Base-by-base conservation (phyloP, 2,888 invertebrate genomes). In the Cybosia mesomella region DNA sequence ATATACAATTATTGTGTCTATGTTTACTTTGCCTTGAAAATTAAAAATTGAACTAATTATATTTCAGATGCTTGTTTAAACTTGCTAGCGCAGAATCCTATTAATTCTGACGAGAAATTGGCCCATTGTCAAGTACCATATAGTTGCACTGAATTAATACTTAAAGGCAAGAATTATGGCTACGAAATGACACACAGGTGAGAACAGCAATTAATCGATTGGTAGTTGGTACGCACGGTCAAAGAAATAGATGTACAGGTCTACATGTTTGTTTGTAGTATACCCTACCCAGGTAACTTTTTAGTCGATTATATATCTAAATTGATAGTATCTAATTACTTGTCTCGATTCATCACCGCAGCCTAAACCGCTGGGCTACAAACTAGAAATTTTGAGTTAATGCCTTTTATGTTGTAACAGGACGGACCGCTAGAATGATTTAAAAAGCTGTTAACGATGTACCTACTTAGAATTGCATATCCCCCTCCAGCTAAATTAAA, bases 141-240 rank as follows among this genome's bases (percentile, higher is more conserved):
- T 1, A 36, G 58, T 2, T 91, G 91, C 64, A 66, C 75, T 18
- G 34, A 75, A 1, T 75, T 83, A 24, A 21, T 91, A 10, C 18
- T 72, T 0, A 75, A 77, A 3, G 89, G 90, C 3, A 81, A 82
- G 0, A 76, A 87, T 57, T 86, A 81, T 55, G 91, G 91, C n/a
- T 91, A 90, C 59, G 84, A 82, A 7, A 68, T 91, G 3, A 73
- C 85, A 15, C 90, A 89, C 73, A 89, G 91, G 91, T 90, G 69
- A 70, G 68, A 67, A 54, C 3, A 54, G 2, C 18, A n/a, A 21
- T 15, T 18, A 49, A n/a, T 49, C 8, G 18, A 49, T 1, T 1
- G 15, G 18, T 18, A 7, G 18, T 1, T 43, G 5, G 15, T 15
- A 43, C 2, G 18, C 1, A 43, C 43, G 18, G 43, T 5, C 43